Conservation (phyloP, 2,113 vertebrate species). For the Actinemys pallida region DNA sequence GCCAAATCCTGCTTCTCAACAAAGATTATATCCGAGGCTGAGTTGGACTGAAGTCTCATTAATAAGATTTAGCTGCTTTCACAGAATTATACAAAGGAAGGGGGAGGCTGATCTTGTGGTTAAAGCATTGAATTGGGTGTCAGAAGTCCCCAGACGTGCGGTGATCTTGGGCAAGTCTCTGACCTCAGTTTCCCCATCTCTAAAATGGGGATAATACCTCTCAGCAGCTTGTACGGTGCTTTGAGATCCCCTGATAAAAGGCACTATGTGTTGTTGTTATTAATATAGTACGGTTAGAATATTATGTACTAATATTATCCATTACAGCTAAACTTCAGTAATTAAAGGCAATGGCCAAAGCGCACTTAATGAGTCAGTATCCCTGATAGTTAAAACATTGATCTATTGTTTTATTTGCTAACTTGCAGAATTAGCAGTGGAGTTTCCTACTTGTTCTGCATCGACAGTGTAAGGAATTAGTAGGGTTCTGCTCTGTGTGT, state of each 20-base stretch:
- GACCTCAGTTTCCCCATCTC: neutral
- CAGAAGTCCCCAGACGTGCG: neutral
- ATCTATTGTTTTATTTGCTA: conserved; percentile 73
- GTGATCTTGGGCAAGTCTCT: neutral
- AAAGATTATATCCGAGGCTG: conserved; percentile 34
- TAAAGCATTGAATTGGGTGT: neutral
- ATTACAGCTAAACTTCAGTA: conserved; percentile 71
- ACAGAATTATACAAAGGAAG: neutral
- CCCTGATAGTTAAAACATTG: conserved; percentile 65
- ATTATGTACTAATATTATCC: conserved; percentile 76
- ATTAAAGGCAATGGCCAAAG: conserved; percentile 78
- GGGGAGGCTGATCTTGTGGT: neutral
- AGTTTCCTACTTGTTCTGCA: conserved; percentile 48
- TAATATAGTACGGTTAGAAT: conserved; percentile 76
- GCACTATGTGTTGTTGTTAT: conserved; percentile 64
- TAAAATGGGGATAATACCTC: neutral
- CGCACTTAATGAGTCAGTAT: conserved; percentile 60
- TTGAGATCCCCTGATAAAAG: conserved; percentile 63
- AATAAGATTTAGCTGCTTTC: conserved; percentile 6
- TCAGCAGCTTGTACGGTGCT: neutral
- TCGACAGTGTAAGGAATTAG: neutral
- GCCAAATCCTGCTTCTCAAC: conserved; percentile 21
- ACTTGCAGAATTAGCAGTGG: conserved; percentile 66
- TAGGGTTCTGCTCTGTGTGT: neutral
- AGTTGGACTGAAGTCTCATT: conserved; percentile 30